Percentiles rank a stretch among this genome's conserved stretches.
Evolutionary conservation across 2,797 vertebrate species (phyloP).

Genomic region (Oophaga sylvatica): DNA sequence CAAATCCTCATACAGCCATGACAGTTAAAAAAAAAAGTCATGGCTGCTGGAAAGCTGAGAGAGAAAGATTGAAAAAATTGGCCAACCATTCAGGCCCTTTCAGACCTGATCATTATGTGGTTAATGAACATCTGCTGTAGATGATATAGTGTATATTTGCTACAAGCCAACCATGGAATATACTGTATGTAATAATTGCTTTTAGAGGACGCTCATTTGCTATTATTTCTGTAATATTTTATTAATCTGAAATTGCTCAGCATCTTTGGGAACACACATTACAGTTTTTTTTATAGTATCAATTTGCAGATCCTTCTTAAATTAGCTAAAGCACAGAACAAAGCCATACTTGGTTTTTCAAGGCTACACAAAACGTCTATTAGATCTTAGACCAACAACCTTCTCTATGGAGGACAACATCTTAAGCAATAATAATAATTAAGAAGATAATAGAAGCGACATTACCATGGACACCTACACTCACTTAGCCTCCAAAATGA

Average conservation of each 20-base stretch:
- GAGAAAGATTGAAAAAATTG: too few relatives aligned
- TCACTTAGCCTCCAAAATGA: slow-evolving; percentile 18
- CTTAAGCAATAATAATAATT: slow-evolving; percentile 50
- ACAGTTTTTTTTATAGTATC: slow-evolving; percentile 29
- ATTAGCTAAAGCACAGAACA: slow-evolving; percentile 13
- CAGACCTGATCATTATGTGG: too few relatives aligned
- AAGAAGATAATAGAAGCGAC: slow-evolving; percentile 47
- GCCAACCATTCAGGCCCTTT: too few relatives aligned
- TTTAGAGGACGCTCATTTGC: slow-evolving; percentile 9
- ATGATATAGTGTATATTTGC: background rate
- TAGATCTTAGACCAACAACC: slow-evolving; percentile 44
- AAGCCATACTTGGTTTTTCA: slow-evolving; percentile 1
- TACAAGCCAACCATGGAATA: background rate
- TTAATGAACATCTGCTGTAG: background rate
- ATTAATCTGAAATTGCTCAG: slow-evolving; percentile 4
- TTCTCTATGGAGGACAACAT: slow-evolving; percentile 17
- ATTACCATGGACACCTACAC: slow-evolving; percentile 44
- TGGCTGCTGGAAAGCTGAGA: too few relatives aligned
- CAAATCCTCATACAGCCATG: too few relatives aligned
- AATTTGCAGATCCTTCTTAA: slow-evolving; percentile 16
- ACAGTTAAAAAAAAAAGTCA: too few relatives aligned
- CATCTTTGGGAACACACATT: slow-evolving; percentile 33
- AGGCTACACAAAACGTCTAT: slow-evolving; percentile 33
- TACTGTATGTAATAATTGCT: background rate
- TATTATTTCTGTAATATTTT: slow-evolving; percentile 29